Percentiles rank a stretch among this genome's conserved stretches.
Conservation (phyloP, 2,113 vertebrate species). For the Ancistrus triradiatus region DNA sequence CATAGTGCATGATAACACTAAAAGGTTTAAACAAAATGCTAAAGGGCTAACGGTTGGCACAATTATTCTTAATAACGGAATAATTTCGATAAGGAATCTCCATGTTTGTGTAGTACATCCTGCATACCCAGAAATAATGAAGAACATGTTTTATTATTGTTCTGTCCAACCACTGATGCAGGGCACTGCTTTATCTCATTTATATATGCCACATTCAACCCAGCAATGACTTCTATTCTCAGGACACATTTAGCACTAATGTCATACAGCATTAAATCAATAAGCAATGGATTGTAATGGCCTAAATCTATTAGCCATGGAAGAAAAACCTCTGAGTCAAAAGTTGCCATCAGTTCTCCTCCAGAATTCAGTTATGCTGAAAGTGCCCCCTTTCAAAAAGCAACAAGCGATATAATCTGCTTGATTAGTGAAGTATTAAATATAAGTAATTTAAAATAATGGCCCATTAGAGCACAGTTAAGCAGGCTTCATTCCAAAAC, state of each 20-base stretch:
- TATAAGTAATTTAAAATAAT: constrained; percentile 63
- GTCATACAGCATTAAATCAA: constrained; percentile 57
- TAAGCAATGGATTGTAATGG: constrained; percentile 57
- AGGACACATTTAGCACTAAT: constrained; percentile 46
- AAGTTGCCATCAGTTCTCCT: constrained; percentile 35
- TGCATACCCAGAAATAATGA: constrained; percentile 27
- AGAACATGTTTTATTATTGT: constrained; percentile 33
- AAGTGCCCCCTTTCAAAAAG: constrained; percentile 30
- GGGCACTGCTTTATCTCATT: constrained; percentile 20
- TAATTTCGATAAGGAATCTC: constrained; percentile 28
- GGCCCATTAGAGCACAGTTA: constrained; percentile 56
- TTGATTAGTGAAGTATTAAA: constrained; percentile 64
- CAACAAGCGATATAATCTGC: constrained; percentile 39
- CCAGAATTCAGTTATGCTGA: constrained; percentile 45
- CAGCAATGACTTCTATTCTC: constrained; percentile 23
- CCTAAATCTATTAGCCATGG: constrained; percentile 51
- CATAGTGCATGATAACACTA: constrained; percentile 13
- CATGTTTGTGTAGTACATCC: constrained; percentile 28
- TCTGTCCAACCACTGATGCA: constrained; percentile 26
- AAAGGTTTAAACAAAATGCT: constrained; percentile 1
- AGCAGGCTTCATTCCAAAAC: constrained; percentile 41
- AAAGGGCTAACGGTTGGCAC: constrained; percentile 5
- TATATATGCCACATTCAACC: constrained; percentile 36
- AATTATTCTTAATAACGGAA: constrained; percentile 32
- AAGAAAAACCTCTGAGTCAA: constrained; percentile 34